These are phyloP conservation scores for Pandemis heparana DNA, from an alignment of 2,888 invertebrate species.

Conservation along the genomic window DNA sequence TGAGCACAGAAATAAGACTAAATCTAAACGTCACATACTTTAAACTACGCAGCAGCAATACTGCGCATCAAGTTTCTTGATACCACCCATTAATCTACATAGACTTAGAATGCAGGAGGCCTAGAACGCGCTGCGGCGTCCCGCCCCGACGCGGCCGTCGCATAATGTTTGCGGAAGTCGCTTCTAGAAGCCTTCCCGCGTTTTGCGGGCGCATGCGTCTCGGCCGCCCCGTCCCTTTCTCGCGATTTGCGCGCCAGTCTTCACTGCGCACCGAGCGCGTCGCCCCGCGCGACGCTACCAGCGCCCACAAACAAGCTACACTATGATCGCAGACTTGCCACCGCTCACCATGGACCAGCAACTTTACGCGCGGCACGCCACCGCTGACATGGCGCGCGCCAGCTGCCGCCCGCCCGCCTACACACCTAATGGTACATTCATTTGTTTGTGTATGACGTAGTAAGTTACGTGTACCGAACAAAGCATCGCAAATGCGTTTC, in stretches of 20 bases:
- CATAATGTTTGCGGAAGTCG: slow-evolving; percentile 58
- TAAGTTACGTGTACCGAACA: slow-evolving; percentile 49
- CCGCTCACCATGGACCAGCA: slow-evolving; percentile 60
- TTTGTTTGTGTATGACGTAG: slow-evolving; percentile 65
- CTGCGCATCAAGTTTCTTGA: slow-evolving; percentile 31
- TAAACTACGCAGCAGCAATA: slow-evolving; percentile 13
- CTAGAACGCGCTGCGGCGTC: slow-evolving; percentile 22
- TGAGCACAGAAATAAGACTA: too few species aligned
- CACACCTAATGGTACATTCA: slow-evolving; percentile 68
- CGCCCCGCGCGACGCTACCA: slow-evolving; percentile 59
- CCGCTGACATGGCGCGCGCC: slow-evolving; percentile 48
- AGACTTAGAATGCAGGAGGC: slow-evolving; percentile 17
- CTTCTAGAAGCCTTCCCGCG: slow-evolving; percentile 81
- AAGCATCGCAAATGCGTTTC: slow-evolving; percentile 44
- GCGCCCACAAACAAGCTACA: slow-evolving; percentile 52
- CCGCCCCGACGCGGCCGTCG: slow-evolving; percentile 19
- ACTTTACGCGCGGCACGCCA: slow-evolving; percentile 54
- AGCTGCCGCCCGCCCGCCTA: slow-evolving; percentile 52
- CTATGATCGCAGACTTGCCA: slow-evolving; percentile 77
- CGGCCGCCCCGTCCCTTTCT: slow-evolving; percentile 64
- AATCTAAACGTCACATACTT: not conserved
- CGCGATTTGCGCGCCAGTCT: slow-evolving; percentile 76
- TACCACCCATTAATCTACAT: slow-evolving; percentile 12
- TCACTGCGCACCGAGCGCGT: slow-evolving; percentile 69
- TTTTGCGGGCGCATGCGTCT: slow-evolving; percentile 75